Base-by-base conservation (phyloP, 2,888 invertebrate species). In the Agrotis puta region DNA sequence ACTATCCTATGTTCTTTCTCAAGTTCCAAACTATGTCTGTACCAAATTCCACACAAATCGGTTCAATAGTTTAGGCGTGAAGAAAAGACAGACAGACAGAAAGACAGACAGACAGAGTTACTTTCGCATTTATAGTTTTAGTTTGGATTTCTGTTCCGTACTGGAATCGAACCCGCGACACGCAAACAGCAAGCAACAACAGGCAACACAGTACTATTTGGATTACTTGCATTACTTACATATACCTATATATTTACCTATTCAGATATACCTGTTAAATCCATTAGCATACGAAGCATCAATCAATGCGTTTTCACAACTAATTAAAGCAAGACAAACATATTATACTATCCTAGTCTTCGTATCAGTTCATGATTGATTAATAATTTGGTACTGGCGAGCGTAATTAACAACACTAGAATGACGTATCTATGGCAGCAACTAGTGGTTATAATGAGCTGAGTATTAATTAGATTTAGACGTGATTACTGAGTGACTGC, bases 371-470 rank as follows among this genome's bases (percentile, higher is more conserved):
- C 27, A 67, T 70, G 56, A 67, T 57, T 83, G 58, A 74, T 65
- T 75, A 63, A 64, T 64, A 66, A 57, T 24, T 50, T 20, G 63
- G 3, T 24, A 58, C 68, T 53, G 24, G 13, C 24, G 27, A 70
- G 14, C 53, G 6, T 79, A 74, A 79, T 79, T 61, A 83, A 71
- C 66, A 51, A 54, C 24, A 74, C 71, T 54, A 54, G 20, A 47
- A 18, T 39, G 24, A 59, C 66, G 50, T 68, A 67, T 75, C 27
- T 54, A 11, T 51, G n/a, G 39, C 27, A 59, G 63, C 59, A 64
- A 64, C 59, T 51, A 56, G 63, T 79, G 50, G 45, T 48, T 70
- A 20, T 79, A 68, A 70, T 73, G 22, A 70, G 63, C 70, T 69
- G 20, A 14, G 13, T 47, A 20, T 47, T 74, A 20, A 71, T 56